Evolutionary conservation across 2,888 invertebrate genomes (phyloP), one percentile per base, ranked within the genome.

Genomic region (Linnaemya vulpina): DNA sequence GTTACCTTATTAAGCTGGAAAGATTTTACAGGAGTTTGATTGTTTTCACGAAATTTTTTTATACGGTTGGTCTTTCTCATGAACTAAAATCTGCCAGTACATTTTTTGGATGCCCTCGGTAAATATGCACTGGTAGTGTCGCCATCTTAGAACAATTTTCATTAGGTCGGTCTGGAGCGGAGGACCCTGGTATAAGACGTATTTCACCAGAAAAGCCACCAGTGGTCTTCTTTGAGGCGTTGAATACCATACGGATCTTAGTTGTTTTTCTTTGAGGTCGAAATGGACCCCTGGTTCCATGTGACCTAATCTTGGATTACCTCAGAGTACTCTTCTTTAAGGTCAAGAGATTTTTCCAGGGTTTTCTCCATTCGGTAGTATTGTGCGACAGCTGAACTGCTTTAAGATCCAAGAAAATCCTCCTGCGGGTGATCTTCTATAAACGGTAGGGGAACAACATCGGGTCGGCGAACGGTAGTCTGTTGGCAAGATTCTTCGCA

Each of bases 91-190:
- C 22, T 87, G 86, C 1, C 86, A 80, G 17, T 85, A 87, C 84
- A 87, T 86, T 15, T 88, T 88, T 25, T 86, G 40, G 3, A 87
- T 79, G 35, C 88, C 87, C 1, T 84, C 86, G 15, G 86, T 86
- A 40, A 87, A 86, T 0, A 85, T 86, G 15, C 67, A 87, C 17
- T 70, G 35, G n/a, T 80, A 86, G 1, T 83, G n/a, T 3, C 84
- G 46, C 80, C 77, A 87, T 1, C 17, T 17, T 1, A 86, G 15
- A 0, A 85, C 25, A 0, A 87, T 13, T n/a, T 58, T 49, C 15
- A 62, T 83, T 1, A 86, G 13, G 20, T 87, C 86, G 0, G 35
- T 38, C 67, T 87, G 86, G 25, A 87, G 82, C 1, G 67, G 55
- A 0, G 86, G 83, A 3, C 84, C 87, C 11, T 77, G 55, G 17